These are phyloP conservation scores for Odontamblyopus rebecca DNA, from an alignment of 2,797 vertebrate genomes.

Conservation along the genomic window DNA sequence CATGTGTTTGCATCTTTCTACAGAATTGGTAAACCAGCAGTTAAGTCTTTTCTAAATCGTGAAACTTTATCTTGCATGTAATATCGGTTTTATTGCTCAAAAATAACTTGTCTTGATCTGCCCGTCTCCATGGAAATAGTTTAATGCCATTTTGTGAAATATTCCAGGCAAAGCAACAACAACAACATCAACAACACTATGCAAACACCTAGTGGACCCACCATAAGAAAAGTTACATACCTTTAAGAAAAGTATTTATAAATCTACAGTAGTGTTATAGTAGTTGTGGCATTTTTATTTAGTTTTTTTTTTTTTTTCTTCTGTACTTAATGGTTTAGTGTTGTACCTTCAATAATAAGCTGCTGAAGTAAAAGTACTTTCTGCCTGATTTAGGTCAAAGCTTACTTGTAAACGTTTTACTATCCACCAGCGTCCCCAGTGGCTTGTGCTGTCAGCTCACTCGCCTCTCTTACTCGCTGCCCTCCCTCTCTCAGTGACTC, in stretches of 20 bases:
- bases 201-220: too few relatives aligned
- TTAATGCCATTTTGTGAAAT: too few relatives aligned
- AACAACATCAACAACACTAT: too few relatives aligned
- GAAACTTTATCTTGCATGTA: too few relatives aligned
- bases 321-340: background rate
- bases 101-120: too few relatives aligned
- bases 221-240: too few relatives aligned
- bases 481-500: constrained; percentile 62
- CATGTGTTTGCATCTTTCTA: background rate
- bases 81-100: too few relatives aligned
- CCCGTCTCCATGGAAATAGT: too few relatives aligned
- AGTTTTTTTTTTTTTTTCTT: background rate
- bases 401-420: constrained; percentile 32
- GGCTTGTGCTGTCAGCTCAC: constrained; percentile 39
- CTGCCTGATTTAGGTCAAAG: constrained; percentile 30
- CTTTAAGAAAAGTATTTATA: background rate
- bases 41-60: too few relatives aligned
- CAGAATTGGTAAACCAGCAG: background rate
- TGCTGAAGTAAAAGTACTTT: background rate
- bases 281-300: background rate
- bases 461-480: constrained; percentile 23
- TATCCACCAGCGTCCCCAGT: constrained; percentile 54
- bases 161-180: too few relatives aligned
- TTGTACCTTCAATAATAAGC: background rate
- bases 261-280: background rate